Percentiles rank a stretch among this genome's conserved stretches.
Evolutionary conservation across 2,113 vertebrate genomes (phyloP).

Genomic region (Macrotus californicus): DNA sequence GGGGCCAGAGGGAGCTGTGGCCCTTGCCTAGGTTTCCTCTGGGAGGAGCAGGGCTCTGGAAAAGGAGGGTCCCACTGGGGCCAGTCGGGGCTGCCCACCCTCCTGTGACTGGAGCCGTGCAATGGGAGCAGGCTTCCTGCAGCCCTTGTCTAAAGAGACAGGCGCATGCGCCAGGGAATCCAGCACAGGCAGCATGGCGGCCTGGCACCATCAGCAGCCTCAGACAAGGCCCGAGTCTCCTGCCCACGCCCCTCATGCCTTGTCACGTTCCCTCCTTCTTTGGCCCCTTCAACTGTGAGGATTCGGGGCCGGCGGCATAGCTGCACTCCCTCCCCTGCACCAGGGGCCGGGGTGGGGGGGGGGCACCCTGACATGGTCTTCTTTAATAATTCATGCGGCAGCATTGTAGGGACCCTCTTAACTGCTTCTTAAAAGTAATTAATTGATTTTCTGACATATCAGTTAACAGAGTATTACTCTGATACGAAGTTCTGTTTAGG

Average conservation of each 20-base stretch:
- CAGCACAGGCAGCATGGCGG: fast-evolving
- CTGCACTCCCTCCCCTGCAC: constrained; percentile 70
- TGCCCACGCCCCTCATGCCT: background rate
- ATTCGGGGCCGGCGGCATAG: constrained; percentile 70
- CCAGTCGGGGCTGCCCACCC: too few relatives aligned
- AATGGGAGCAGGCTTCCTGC: fast-evolving
- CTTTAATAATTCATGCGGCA: constrained; percentile 95
- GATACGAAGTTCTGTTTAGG: constrained; percentile 82
- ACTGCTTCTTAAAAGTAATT: constrained; percentile 98
- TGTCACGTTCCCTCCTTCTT: background rate
- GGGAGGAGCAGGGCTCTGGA: background rate
- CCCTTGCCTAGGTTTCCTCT: background rate
- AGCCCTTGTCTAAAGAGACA: background rate
- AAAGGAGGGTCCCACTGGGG: background rate
- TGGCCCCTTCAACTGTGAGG: constrained; percentile 58
- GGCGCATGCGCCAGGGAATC: fast-evolving
- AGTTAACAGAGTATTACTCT: constrained; percentile 87
- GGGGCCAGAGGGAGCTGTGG: background rate
- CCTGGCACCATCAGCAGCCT: fast-evolving
- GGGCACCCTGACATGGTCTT: constrained; percentile 71
- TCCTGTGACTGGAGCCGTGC: fast-evolving
- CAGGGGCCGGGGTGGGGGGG: constrained; percentile 57
- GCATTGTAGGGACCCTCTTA: constrained; percentile 90
- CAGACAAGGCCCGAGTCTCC: background rate
- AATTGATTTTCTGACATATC: constrained; percentile 99